Percentiles rank a stretch among this genome's conserved stretches.
Conservation (phyloP, 2,113 vertebrate genomes). For the Sinocyclocheilus anshuiensis region DNA sequence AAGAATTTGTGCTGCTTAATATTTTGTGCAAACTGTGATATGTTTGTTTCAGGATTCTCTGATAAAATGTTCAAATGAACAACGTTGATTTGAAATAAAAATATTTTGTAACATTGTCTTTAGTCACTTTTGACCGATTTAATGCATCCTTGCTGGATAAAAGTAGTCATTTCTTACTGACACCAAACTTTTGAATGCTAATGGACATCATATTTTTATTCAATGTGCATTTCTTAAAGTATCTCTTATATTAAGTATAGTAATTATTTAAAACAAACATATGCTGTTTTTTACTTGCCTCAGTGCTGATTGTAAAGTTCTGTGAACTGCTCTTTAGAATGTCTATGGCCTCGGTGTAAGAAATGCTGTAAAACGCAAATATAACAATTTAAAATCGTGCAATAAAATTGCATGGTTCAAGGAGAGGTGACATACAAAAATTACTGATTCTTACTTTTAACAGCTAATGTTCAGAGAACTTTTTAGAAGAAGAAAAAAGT, state of each 20-base stretch:
- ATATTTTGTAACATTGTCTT: not conserved
- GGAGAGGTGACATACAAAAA: not conserved
- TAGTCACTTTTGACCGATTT: not conserved
- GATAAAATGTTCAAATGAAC: not conserved
- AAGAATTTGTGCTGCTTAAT: not conserved
- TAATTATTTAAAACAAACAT: not conserved
- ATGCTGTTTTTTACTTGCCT: conserved; percentile 71
- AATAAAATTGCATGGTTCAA: not conserved
- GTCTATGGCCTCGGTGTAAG: conserved; percentile 89
- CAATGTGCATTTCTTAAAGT: not conserved
- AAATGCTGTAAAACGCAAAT: conserved; percentile 76
- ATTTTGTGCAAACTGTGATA: not conserved
- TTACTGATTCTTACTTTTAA: not conserved
- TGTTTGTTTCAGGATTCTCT: not conserved
- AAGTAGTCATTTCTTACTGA: not conserved
- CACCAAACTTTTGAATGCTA: not conserved
- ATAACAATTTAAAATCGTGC: not conserved
- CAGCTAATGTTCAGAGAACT: not conserved
- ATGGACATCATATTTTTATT: not conserved
- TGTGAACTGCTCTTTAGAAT: conserved; percentile 80
- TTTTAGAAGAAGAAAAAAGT: not conserved
- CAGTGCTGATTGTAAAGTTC: conserved; percentile 83
- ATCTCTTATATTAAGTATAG: not conserved
- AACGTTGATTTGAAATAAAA: not conserved
- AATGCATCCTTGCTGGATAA: not conserved